Conservation (phyloP, 1,140 invertebrate species). For the Monochamus saltuarius region DNA sequence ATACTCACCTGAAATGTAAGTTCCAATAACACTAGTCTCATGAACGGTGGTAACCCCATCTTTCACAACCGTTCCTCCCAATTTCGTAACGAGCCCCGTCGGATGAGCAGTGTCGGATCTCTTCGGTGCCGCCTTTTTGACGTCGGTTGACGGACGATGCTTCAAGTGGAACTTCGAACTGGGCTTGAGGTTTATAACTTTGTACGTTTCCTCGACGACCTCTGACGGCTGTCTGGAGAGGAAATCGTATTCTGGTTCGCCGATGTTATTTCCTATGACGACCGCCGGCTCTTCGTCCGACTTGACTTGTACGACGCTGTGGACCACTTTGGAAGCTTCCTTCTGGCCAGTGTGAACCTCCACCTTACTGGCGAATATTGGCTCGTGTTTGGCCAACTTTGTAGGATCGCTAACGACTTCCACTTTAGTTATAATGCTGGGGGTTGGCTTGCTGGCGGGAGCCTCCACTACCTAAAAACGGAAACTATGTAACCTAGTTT, state of each 20-base stretch:
- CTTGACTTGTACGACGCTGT: slow-evolving; percentile 56
- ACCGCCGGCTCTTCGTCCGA: slow-evolving; percentile 48
- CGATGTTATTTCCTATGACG: slow-evolving; percentile 67
- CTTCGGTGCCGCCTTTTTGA: slow-evolving; percentile 51
- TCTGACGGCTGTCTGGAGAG: slow-evolving; percentile 79
- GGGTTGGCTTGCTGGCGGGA: slow-evolving; percentile 40
- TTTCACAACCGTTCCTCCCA: slow-evolving; percentile 79
- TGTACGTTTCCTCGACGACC: slow-evolving; percentile 55
- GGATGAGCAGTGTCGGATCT: slow-evolving; percentile 63
- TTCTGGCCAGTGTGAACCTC: slow-evolving; percentile 51
- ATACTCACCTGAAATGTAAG: slow-evolving; percentile 67
- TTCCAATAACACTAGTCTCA: slow-evolving; percentile 85
- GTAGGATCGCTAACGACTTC: slow-evolving; percentile 56
- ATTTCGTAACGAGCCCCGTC: slow-evolving; percentile 74
- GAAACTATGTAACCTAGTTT: no score
- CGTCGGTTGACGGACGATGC: slow-evolving; percentile 55
- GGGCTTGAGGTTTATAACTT: slow-evolving; percentile 56
- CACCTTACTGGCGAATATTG: slow-evolving; percentile 54
- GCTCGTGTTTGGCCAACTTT: slow-evolving; percentile 19
- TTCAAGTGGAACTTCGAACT: slow-evolving; percentile 54
- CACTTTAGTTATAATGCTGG: slow-evolving; percentile 59
- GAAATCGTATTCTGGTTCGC: slow-evolving; percentile 78
- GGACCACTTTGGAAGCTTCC: slow-evolving; percentile 42
- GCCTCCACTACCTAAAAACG: slow-evolving; percentile 36
- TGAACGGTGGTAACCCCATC: slow-evolving; percentile 82